Evolutionary conservation across 2,797 vertebrate species (phyloP).

Genomic region (Acanthiza pusilla): DNA sequence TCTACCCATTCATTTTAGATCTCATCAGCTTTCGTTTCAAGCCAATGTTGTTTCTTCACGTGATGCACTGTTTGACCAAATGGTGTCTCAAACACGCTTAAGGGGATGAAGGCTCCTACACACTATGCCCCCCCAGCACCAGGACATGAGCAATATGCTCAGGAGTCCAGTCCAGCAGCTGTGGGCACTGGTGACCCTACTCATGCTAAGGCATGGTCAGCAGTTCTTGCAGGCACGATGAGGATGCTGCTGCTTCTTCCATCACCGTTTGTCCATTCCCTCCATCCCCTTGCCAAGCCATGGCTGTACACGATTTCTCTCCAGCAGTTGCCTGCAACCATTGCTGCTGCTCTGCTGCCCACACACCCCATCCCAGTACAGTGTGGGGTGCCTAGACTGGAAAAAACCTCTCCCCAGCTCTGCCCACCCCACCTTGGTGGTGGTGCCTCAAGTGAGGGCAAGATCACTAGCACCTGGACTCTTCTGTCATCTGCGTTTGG

Average conservation of each 20-base stretch:
- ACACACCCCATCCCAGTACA: rapidly evolving
- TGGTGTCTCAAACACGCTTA: background rate
- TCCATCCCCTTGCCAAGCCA: background rate
- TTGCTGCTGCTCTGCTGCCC: background rate
- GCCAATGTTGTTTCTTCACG: rapidly evolving
- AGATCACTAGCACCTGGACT: background rate
- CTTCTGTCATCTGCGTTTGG: background rate
- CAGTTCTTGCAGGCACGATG: background rate
- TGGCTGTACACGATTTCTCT: background rate
- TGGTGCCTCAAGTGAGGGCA: rapidly evolving
- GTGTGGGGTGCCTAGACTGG: background rate
- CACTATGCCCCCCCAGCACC: no score
- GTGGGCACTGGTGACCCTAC: background rate
- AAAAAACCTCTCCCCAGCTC: rapidly evolving
- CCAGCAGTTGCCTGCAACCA: background rate
- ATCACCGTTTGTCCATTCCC: rapidly evolving
- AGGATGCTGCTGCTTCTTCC: background rate
- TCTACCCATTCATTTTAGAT: background rate
- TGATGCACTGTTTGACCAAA: background rate
- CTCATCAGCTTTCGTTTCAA: background rate
- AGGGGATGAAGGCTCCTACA: background rate
- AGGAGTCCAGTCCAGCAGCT: background rate
- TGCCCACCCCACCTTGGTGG: background rate
- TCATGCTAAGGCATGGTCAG: background rate
- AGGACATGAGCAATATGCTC: background rate